Evolutionary conservation across 2,888 invertebrate genomes (phyloP), one percentile per base, ranked within the genome.

Genomic region (Branchipolynoe longqiensis): DNA sequence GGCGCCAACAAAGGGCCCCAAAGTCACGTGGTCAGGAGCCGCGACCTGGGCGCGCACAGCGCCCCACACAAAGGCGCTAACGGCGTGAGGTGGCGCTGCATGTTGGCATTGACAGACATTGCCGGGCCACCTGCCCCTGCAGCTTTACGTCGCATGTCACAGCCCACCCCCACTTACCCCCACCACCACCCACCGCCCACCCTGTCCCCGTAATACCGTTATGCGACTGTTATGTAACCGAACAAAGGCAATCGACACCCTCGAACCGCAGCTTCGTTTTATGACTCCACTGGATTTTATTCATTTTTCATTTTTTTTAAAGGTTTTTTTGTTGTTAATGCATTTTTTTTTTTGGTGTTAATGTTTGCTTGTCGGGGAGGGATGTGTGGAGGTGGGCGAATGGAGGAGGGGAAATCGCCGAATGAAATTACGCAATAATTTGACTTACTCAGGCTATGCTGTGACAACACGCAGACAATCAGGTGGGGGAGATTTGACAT

Each of bases 11-110:
- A 62, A 62, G 62, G 28, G 31, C 28, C 31, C 1, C 12, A 31
- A 62, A 62, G 62, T 62, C 62, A 62, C 28, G 31, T 62, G n/a
- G 62, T 31, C 62, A 62, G 62, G 62, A 31, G 62, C 6, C 31
- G 25, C n/a, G 18, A 62, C 62, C 62, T 25, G 25, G 18, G 56
- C n/a, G 6, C 31, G 14, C 62, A 25, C 31, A 31, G 14, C 62
- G 25, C 12, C 58, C 4, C n/a, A 25, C 62, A 62, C 62, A 62
- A 62, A 28, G 62, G 31, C n/a, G 62, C 12, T 62, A 25, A 62
- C 8, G 62, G 62, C 31, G 25, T 31, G 31, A 14, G 62, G 62
- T 62, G 62, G 31, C 58, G 12, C 28, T 28, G 62, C 62, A 62
- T 62, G 62, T 62, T 25, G 12, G 25, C 25, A 31, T 31, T 62